Base-by-base conservation (phyloP, 2,113 vertebrate genomes). In the Lepus americanus region DNA sequence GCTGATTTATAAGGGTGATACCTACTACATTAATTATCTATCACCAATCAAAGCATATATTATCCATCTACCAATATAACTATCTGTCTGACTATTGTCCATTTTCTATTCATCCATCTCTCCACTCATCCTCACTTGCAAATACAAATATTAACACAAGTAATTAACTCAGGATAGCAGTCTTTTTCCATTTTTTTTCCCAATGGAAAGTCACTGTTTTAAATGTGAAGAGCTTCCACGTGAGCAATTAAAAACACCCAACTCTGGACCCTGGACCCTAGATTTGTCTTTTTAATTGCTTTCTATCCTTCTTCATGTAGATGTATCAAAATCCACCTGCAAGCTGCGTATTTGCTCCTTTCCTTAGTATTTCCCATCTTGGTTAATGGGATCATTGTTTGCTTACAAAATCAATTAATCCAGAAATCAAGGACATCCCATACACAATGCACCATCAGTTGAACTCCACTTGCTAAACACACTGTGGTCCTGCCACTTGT, bases 241-340 rank as follows among this genome's bases (percentile, higher is more conserved):
- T 29, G 77, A 92, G 61, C 88, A 94, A 73, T 88, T 92, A 76
- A 81, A 92, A 87, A 51, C 67, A 69, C 13, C 25, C 25, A 36
- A 9, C 27, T 27, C 20, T 33, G 36, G 31, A 53, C 31, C 39
- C 23, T 83, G 72, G 86, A 66, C 66, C 87, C 36, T 14, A 67
- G 53, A 88, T 78, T 49, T 70, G 44, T 91, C 90, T 85, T 85
- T 67, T 49, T 80, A 36, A 61, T 89, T 90, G 14, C 29, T 76
- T 84, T 81, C 36, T 13, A n/a, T 17, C 36, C 25, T 5, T 29
- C 19, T 95, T 72, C 39, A 51, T 13, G 22, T 39, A 14, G 11
- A 36, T n/a, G 73, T 85, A 63, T 27, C 73, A 49, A 72, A 64
- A 20, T 36, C 51, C 9, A 13, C 25, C n/a, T 27, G 11, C 6